Percentiles rank a stretch among this genome's conserved stretches.
These are phyloP conservation scores for Conus betulinus DNA, from an alignment of 1,140 invertebrate species.

Conservation along the genomic window DNA sequence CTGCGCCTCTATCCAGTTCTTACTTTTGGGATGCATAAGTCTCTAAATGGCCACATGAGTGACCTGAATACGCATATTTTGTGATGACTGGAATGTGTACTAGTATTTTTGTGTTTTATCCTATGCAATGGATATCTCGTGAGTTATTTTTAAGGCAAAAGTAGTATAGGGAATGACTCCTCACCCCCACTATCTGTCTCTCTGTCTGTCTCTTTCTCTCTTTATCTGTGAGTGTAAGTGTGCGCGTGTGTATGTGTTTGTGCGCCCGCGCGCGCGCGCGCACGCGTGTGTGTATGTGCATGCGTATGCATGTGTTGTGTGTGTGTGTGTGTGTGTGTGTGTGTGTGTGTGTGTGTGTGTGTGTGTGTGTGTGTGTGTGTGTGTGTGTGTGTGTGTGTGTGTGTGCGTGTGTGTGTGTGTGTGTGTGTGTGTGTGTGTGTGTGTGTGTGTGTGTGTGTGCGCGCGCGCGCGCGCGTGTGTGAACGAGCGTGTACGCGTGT, in stretches of 20 bases:
- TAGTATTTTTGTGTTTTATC: not conserved
- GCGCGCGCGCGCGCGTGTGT: not conserved
- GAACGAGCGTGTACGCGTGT: not conserved
- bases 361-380: not conserved
- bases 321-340: constrained; percentile 17
- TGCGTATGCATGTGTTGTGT: too few species aligned
- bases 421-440: not conserved
- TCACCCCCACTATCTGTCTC: too few species aligned
- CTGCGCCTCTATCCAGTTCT: not conserved
- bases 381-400: not conserved
- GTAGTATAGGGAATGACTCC: too few species aligned
- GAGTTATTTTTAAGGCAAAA: not conserved
- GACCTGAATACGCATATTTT: not conserved
- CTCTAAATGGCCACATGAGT: not conserved
- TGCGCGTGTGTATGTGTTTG: too few species aligned
- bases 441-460: not conserved
- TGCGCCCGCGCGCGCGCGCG: too few species aligned
- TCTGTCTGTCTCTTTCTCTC: too few species aligned
- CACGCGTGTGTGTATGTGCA: not conserved
- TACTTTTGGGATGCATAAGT: not conserved
- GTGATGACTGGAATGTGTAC: not conserved
- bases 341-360: not conserved
- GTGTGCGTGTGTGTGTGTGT: not conserved
- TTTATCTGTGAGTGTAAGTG: too few species aligned
- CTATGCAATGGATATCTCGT: not conserved